Evolutionary conservation across 1,140 invertebrate genomes (phyloP).

Genomic region (Gonatopus flavifemur): DNA sequence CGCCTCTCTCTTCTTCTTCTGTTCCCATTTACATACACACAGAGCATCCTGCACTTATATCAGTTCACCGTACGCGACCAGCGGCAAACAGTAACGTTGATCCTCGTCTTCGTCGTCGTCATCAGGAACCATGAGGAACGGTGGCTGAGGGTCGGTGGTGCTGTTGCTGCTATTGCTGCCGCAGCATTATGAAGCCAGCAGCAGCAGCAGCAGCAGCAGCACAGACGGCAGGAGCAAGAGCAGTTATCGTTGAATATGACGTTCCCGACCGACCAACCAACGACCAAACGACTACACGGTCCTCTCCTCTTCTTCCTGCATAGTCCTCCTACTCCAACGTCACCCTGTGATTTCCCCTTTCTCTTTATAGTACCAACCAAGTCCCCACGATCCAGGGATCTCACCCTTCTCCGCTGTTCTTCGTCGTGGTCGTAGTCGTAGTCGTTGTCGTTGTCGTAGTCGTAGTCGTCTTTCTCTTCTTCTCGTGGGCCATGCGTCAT

Average conservation of each 20-base stretch:
- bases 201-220: slow-evolving; percentile 8
- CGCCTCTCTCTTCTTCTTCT: slow-evolving; percentile 10
- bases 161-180: no score
- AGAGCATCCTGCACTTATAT: slow-evolving; percentile 10
- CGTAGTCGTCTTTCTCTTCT: no score
- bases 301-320: slow-evolving; percentile 7
- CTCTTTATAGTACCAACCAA: slow-evolving; percentile 27
- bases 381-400: slow-evolving; percentile 34
- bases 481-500: slow-evolving; percentile 57
- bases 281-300: background rate
- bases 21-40: slow-evolving; percentile 48
- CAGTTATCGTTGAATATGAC: background rate
- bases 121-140: slow-evolving; percentile 22
- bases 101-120: no score
- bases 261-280: background rate
- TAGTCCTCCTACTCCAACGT: slow-evolving; percentile 3
- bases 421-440: no score
- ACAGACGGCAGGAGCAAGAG: slow-evolving; percentile 19
- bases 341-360: background rate
- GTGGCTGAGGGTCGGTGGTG: slow-evolving; percentile 25
- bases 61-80: no score
- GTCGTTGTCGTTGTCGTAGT: no score
- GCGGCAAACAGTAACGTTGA: no score
- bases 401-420: slow-evolving; percentile 28
- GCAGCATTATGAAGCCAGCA: no score